These are phyloP conservation scores for Sus cebifrons DNA, from an alignment of 2,797 vertebrate species.

Conservation along the genomic window DNA sequence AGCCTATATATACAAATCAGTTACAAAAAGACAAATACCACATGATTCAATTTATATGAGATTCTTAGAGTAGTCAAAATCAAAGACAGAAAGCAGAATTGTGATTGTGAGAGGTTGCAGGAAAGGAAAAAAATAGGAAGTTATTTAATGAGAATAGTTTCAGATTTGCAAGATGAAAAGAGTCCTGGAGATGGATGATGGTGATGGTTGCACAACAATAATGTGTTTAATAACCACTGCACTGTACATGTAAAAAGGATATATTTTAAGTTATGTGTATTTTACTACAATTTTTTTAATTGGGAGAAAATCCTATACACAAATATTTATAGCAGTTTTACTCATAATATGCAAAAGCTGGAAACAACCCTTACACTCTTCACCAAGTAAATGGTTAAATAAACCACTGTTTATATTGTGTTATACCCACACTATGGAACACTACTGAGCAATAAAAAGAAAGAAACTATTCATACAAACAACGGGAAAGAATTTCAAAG, in stretches of 20 bases:
- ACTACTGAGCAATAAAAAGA: neutral
- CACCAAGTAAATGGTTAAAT: conserved; percentile 16
- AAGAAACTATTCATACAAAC: conserved; percentile 3
- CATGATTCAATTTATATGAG: neutral
- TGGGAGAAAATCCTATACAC: neutral
- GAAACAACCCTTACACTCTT: neutral
- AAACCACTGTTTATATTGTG: conserved; percentile 22
- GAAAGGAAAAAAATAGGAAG: neutral
- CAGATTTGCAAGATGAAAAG: neutral
- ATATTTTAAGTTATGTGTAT: neutral
- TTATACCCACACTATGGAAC: neutral
- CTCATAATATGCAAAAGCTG: neutral
- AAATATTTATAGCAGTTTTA: conserved; percentile 23
- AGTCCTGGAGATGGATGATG: neutral
- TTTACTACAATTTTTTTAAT: conserved; percentile 9
- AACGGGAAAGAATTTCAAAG: conserved; percentile 20
- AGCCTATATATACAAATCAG: neutral
- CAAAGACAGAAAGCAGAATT: conserved; percentile 3
- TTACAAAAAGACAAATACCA: neutral
- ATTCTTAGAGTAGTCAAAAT: neutral
- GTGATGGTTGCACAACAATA: neutral
- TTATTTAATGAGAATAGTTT: neutral
- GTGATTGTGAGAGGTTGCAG: neutral
- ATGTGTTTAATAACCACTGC: neutral
- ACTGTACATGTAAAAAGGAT: neutral